Conservation (phyloP, 2,888 invertebrate species). For the Augochlorella aurata region DNA sequence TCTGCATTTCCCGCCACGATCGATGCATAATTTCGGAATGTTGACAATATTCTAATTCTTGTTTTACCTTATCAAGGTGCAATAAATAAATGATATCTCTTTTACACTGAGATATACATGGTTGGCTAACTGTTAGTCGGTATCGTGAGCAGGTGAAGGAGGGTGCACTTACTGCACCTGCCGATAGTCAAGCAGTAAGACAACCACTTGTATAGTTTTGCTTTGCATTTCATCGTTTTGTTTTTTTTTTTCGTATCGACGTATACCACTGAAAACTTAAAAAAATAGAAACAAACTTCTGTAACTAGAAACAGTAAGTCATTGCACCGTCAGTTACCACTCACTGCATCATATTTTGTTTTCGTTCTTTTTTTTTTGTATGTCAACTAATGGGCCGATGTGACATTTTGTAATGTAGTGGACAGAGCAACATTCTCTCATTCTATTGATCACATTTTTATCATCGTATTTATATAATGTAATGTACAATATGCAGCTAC, state of each 20-base stretch:
- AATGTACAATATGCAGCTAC: constrained; percentile 80
- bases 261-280: constrained; percentile 65
- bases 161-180: constrained; percentile 55
- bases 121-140: constrained; percentile 57
- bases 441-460: constrained; percentile 76
- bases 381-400: constrained; percentile 66
- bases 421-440: constrained; percentile 75
- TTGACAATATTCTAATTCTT: constrained; percentile 65
- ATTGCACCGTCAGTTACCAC: constrained; percentile 67
- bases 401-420: constrained; percentile 72
- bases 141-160: constrained; percentile 55
- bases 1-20: constrained; percentile 63
- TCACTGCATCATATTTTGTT: constrained; percentile 47
- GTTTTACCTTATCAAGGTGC: constrained; percentile 66
- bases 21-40: constrained; percentile 73
- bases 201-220: constrained; percentile 56
- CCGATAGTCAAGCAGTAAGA: constrained; percentile 53
- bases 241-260: constrained; percentile 31
- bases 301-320: constrained; percentile 69
- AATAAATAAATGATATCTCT: constrained; percentile 71
- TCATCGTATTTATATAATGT: constrained; percentile 78
- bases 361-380: constrained; percentile 46
- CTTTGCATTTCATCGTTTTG: constrained; percentile 29
- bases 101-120: constrained; percentile 67
- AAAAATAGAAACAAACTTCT: constrained; percentile 66